Conservation (phyloP, 1,140 invertebrate genomes). For the Augochlora pura region DNA sequence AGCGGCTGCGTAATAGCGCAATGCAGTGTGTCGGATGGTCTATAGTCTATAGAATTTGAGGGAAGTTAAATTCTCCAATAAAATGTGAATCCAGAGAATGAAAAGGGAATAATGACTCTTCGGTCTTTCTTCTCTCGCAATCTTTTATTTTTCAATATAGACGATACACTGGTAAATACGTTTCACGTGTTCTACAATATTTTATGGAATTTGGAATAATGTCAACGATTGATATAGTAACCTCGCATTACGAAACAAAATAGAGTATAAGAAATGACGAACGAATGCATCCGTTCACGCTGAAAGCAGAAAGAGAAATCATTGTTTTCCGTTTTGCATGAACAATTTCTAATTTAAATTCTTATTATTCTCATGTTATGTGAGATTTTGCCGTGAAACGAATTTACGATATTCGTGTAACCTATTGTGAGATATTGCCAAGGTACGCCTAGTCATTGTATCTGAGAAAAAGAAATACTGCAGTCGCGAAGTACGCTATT, state of each 20-base stretch:
- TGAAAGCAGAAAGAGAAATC: background rate
- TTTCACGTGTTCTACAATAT: background rate
- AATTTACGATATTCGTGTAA: constrained; percentile 47
- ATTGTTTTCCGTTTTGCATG: background rate
- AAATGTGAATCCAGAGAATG: background rate
- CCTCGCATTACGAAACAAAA: constrained; percentile 53
- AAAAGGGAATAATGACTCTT: background rate
- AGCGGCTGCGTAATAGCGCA: constrained; percentile 29
- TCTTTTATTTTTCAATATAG: background rate
- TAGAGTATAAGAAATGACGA: constrained; percentile 28
- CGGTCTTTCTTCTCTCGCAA: background rate
- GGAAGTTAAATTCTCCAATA: background rate
- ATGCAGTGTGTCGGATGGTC: constrained; percentile 21
- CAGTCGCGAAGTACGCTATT: background rate
- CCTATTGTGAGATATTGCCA: constrained; percentile 49
- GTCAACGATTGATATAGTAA: constrained; percentile 26
- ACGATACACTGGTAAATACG: background rate
- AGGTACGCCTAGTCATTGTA: constrained; percentile 44
- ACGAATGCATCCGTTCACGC: background rate
- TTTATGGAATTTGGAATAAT: background rate
- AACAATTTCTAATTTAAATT: background rate
- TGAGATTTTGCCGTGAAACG: background rate
- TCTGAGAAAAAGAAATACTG: background rate
- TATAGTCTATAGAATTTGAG: background rate
- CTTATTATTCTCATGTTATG: background rate